A percentile compares a stretch with the other conserved stretches of the same genome.
phyloP scores from a whole-genome alignment of 2,797 vertebrate genomes.

The Pipistrellus pipistrellus region DNA sequence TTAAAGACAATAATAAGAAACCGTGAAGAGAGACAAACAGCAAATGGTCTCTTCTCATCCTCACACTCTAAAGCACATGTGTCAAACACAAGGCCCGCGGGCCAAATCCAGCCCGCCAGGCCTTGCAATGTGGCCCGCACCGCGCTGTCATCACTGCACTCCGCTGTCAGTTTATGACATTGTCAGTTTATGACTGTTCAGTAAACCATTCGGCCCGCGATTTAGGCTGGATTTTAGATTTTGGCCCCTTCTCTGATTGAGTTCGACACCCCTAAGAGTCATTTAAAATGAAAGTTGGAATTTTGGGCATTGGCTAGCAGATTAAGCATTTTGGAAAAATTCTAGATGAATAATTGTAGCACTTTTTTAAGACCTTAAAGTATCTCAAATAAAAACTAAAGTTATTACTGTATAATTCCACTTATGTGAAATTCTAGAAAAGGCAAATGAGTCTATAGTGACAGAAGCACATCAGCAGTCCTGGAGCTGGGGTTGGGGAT shows the following conservation, averaged over 20 bases:
- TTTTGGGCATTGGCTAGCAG: not conserved
- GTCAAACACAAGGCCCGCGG: too few relatives aligned
- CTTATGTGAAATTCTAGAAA: not conserved
- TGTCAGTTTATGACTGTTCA: too few relatives aligned
- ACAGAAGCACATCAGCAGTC: not conserved
- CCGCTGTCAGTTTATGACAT: too few relatives aligned
- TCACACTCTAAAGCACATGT: not conserved
- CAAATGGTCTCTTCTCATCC: not conserved
- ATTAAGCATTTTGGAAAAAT: not conserved
- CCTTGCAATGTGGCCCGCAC: too few relatives aligned
- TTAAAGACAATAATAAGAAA: constrained; percentile 5
- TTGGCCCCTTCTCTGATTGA: too few relatives aligned
- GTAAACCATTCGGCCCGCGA: too few relatives aligned
- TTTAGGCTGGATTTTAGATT: too few relatives aligned
- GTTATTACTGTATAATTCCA: not conserved
- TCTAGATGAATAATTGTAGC: not conserved
- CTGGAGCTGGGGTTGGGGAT: not conserved
- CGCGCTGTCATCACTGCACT: too few relatives aligned
- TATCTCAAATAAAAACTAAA: constrained; percentile 11
- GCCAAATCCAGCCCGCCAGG: too few relatives aligned
- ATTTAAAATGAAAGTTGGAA: constrained; percentile 37
- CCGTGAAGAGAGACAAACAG: not conserved
- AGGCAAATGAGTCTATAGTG: not conserved
- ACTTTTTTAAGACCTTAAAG: not conserved
- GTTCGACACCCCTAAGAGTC: too few relatives aligned